Conservation (phyloP, 2,797 vertebrate species). For the Dipus sagitta region DNA sequence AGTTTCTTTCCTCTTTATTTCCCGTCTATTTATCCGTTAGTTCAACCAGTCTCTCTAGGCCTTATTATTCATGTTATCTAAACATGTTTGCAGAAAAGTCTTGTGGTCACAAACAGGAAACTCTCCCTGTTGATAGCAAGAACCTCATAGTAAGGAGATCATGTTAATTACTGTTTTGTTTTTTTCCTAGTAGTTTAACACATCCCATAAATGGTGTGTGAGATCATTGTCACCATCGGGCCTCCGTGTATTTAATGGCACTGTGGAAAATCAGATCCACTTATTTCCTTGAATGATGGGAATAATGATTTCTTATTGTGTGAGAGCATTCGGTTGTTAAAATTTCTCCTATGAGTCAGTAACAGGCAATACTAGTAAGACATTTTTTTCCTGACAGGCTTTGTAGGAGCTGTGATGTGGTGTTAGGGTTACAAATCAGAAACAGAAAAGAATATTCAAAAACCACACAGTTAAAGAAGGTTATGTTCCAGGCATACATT, state of each 20-base stretch:
- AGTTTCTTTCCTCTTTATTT: neutral
- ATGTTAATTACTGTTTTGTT: rapidly evolving
- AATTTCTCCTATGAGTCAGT: constrained; percentile 5
- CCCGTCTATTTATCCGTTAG: neutral
- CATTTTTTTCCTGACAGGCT: neutral
- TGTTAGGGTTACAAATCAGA: neutral
- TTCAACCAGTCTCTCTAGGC: neutral
- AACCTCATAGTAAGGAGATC: neutral
- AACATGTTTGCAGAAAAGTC: neutral
- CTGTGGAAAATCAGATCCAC: constrained; percentile 37
- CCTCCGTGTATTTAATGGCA: neutral
- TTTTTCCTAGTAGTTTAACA: neutral
- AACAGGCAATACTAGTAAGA: neutral
- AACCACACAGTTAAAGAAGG: neutral
- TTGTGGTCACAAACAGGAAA: neutral
- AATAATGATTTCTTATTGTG: neutral
- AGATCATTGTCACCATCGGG: neutral
- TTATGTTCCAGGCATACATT: neutral
- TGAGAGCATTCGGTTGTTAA: constrained; percentile 16
- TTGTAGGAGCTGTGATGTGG: neutral
- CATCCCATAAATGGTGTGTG: neutral
- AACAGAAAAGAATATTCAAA: neutral
- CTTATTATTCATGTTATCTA: neutral
- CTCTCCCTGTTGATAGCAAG: neutral
- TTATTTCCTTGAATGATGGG: neutral